Percentiles rank a stretch among this genome's conserved stretches.
Conservation (phyloP, 35 echinoderm and acorn worm genomes). For the Apostichopus japonicus region DNA sequence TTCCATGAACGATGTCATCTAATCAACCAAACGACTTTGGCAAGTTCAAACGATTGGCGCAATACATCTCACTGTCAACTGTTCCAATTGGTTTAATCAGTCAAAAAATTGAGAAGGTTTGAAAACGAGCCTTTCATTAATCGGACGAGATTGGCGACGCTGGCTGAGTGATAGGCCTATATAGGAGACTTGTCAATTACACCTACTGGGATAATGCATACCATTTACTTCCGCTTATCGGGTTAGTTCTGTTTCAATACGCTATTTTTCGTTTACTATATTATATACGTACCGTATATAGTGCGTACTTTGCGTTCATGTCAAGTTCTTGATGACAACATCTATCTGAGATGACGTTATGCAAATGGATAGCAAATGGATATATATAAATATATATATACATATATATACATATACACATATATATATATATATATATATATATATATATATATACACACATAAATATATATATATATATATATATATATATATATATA, state of each 20-base stretch:
- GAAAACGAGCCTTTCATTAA: not conserved
- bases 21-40: not conserved
- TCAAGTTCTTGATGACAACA: no score
- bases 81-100: slow-evolving; percentile 4
- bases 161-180: not conserved
- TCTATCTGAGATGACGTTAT: no score
- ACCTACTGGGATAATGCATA: not conserved
- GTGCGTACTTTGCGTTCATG: no score
- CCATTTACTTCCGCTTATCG: not conserved
- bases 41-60: not conserved
- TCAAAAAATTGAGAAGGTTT: not conserved
- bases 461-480: no score
- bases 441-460: no score
- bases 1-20: not conserved
- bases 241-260: not conserved
- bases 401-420: no score
- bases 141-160: not conserved
- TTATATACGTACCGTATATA: no score
- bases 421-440: no score
- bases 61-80: slow-evolving; percentile 4
- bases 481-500: no score
- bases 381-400: no score
- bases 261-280: not conserved
- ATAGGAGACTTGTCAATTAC: not conserved
- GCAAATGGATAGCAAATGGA: no score